Conservation (phyloP, 2,113 vertebrate species). For the Uria aalge region DNA sequence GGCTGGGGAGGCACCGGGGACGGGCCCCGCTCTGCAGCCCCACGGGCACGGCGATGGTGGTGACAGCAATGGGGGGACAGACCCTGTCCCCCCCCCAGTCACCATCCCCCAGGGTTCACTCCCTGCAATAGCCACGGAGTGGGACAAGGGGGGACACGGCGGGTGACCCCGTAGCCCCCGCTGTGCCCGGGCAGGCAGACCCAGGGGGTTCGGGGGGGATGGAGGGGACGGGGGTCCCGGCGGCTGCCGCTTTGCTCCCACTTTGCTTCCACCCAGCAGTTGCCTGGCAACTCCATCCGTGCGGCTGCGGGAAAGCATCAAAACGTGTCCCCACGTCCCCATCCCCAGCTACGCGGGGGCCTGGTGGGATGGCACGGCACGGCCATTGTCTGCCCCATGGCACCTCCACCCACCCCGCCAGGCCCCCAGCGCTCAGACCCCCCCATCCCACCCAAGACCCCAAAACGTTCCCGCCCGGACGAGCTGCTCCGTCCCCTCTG, state of each 20-base stretch:
- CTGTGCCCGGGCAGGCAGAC: accelerated
- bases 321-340: background rate
- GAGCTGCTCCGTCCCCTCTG: background rate
- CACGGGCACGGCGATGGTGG: accelerated
- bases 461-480: background rate
- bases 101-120: accelerated
- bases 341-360: background rate
- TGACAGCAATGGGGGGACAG: background rate
- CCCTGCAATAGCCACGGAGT: accelerated
- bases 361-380: background rate
- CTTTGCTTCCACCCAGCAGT: conserved; percentile 69
- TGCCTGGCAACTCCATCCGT: conserved; percentile 76
- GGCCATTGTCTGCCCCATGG: background rate
- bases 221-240: background rate
- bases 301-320: background rate
- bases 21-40: background rate
- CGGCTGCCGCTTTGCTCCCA: conserved; percentile 30
- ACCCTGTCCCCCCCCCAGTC: background rate
- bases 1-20: background rate
- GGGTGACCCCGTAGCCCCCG: accelerated
- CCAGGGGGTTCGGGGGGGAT: background rate
- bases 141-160: accelerated
- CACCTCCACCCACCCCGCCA: no score
- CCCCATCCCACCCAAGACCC: background rate
- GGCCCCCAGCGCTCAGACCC: accelerated